Percentiles rank a stretch among this genome's conserved stretches.
Conservation (phyloP, 2,888 invertebrate genomes). For the Brachyptera risi region DNA sequence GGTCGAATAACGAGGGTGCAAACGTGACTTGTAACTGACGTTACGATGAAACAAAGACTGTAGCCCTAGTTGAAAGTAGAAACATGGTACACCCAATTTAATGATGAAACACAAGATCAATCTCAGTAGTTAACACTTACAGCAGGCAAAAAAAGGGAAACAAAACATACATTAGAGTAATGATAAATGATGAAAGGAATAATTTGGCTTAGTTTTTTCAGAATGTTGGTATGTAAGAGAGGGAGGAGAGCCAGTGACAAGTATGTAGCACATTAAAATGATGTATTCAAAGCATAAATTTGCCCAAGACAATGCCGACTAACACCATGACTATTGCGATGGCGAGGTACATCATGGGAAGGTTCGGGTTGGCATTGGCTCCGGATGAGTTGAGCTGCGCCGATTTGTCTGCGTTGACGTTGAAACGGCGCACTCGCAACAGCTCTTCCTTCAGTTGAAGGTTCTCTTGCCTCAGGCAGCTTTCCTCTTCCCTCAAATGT, state of each 20-base stretch:
- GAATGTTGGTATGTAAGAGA: conserved; percentile 19
- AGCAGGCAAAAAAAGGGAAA: too few relatives aligned
- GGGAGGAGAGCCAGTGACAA: conserved; percentile 8
- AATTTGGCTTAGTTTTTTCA: too few relatives aligned
- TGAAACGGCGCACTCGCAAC: conserved; percentile 42
- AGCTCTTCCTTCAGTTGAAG: conserved; percentile 61
- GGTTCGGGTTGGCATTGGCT: conserved; percentile 53
- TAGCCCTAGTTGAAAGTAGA: too few relatives aligned
- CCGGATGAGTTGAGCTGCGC: conserved; percentile 55
- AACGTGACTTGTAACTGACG: too few relatives aligned
- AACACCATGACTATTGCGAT: conserved; percentile 64
- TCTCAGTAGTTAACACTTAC: too few relatives aligned
- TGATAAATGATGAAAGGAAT: too few relatives aligned
- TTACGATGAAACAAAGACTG: too few relatives aligned
- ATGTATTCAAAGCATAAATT: conserved; percentile 71
- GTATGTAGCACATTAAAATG: background rate
- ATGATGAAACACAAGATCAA: too few relatives aligned
- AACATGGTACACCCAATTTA: too few relatives aligned
- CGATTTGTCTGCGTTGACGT: conserved; percentile 45
- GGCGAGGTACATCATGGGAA: conserved; percentile 60
- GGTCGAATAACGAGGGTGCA: too few relatives aligned
- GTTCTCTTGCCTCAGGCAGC: conserved; percentile 79
- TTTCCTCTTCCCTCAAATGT: conserved; percentile 73
- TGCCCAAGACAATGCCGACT: conserved; percentile 72
- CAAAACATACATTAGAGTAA: too few relatives aligned